phyloP scores from a whole-genome alignment of 2,888 invertebrate species.

The Sclerodermus sp. region DNA sequence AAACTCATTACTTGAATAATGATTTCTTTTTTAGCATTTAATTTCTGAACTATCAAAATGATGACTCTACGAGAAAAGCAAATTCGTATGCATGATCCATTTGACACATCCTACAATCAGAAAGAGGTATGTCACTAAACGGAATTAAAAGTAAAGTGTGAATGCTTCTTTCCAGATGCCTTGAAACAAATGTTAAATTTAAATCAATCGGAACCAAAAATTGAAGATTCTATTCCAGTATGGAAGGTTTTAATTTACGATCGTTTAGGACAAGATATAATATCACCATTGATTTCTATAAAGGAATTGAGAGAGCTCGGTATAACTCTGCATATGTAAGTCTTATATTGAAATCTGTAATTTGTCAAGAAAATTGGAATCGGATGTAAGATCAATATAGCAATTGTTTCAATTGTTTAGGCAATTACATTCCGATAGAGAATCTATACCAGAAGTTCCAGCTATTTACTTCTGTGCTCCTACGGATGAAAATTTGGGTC shows the following conservation, averaged over 20 bases:
- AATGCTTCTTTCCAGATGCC: constrained; percentile 68
- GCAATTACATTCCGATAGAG: constrained; percentile 83
- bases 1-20: background rate
- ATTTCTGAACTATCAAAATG: constrained; percentile 58
- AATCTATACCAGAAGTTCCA: constrained; percentile 97
- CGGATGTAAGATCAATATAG: constrained; percentile 1
- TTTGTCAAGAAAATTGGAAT: constrained; percentile 1
- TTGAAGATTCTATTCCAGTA: constrained; percentile 80
- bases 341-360: constrained; percentile 25
- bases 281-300: constrained; percentile 93
- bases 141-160: background rate
- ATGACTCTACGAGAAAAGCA: constrained; percentile 71
- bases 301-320: constrained; percentile 95
- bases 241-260: constrained; percentile 98
- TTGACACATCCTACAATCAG: no score
- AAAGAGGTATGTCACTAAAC: no score
- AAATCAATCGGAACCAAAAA: constrained; percentile 78
- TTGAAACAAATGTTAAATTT: constrained; percentile 95
- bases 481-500: constrained; percentile 91
- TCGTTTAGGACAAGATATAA: constrained; percentile 95
- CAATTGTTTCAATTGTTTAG: constrained; percentile 58
- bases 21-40: background rate
- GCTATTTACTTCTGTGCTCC: constrained; percentile 98
- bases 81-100: constrained; percentile 63
- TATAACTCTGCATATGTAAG: constrained; percentile 96